phyloP scores from a whole-genome alignment of 2,113 vertebrate species.

The Peucedramus taeniatus region DNA sequence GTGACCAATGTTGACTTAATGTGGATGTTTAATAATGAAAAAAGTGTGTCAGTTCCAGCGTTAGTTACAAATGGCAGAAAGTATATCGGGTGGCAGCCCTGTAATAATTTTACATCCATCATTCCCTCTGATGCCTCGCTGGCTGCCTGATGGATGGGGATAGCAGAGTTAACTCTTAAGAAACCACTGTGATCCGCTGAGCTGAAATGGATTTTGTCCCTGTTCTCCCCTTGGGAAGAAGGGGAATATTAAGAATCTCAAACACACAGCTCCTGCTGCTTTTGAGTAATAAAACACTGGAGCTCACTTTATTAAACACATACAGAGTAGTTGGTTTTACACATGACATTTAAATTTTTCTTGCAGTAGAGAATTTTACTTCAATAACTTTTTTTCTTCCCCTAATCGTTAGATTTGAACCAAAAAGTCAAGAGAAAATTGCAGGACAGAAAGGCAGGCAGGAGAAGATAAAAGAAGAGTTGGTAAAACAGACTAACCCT shows the following conservation, averaged over 20 bases:
- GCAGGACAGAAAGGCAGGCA: neutral
- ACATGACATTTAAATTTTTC: neutral
- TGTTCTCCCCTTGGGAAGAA: neutral
- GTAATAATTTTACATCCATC: constrained; percentile 82
- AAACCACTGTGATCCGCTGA: constrained; percentile 10
- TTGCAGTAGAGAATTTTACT: neutral
- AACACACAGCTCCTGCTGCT: neutral
- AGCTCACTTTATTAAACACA: neutral
- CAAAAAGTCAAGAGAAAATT: neutral
- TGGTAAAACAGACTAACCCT: neutral
- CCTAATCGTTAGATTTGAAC: neutral
- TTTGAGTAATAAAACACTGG: constrained; percentile 21
- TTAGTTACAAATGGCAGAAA: constrained; percentile 79
- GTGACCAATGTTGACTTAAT: constrained; percentile 80
- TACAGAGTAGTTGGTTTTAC: neutral
- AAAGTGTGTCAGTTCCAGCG: constrained; percentile 70
- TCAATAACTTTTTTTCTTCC: neutral
- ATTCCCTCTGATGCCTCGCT: constrained; percentile 65
- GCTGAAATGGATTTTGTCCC: constrained; percentile 26
- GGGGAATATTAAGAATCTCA: neutral
- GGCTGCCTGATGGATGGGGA: constrained; percentile 73
- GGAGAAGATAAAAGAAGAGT: neutral
- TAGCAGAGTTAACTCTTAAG: constrained; percentile 60
- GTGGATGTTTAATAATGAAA: constrained; percentile 79
- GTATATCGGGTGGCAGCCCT: constrained; percentile 71